These are phyloP conservation scores for Ageneiosus marmoratus DNA, from an alignment of 2,113 vertebrate species.

Conservation along the genomic window DNA sequence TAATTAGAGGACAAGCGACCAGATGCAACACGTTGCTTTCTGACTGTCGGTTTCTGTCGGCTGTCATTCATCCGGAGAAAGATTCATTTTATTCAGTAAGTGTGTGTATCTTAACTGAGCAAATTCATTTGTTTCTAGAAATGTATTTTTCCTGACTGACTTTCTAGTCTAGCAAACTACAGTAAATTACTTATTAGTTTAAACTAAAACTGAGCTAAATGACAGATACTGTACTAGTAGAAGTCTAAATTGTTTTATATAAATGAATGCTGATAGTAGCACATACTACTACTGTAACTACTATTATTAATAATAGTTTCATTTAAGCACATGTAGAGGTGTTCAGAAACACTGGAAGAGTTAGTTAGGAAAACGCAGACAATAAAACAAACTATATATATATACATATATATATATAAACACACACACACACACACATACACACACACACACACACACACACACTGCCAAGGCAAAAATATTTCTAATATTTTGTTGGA, in stretches of 20 bases:
- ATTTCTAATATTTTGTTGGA: no score
- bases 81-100: conserved; percentile 63
- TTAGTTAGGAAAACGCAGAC: background rate
- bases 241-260: background rate
- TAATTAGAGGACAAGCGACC: conserved; percentile 38
- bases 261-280: background rate
- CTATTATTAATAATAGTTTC: no score
- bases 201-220: background rate
- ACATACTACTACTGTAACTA: background rate
- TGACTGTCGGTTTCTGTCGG: conserved; percentile 54
- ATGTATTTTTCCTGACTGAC: background rate
- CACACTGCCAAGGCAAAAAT: no score
- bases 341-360: background rate
- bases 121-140: background rate
- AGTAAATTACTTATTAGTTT: background rate
- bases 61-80: conserved; percentile 59
- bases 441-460: no score
- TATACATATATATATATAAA: background rate
- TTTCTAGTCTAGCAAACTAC: background rate
- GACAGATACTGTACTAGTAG: background rate
- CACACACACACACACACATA: background rate
- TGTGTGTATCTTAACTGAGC: conserved; percentile 19
- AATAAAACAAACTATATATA: background rate
- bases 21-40: conserved; percentile 73
- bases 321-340: background rate